Conservation (phyloP, 2,113 vertebrate species). For the Gadus chalcogrammus region DNA sequence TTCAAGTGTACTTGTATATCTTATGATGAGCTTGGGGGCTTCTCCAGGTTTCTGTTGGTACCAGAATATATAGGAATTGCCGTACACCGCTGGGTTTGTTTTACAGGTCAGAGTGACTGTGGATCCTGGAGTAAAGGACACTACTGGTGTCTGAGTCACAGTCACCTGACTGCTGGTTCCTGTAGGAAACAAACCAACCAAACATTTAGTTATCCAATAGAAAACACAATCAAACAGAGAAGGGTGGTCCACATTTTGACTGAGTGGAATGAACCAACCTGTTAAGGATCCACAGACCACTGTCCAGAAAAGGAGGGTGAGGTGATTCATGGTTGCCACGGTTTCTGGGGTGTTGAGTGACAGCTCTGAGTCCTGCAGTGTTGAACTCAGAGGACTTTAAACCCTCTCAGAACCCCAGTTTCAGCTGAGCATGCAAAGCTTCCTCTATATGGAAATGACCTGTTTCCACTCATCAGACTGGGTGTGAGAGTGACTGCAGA, state of each 20-base stretch:
- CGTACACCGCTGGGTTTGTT: neutral
- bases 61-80: conserved; percentile 32
- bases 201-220: conserved; percentile 20
- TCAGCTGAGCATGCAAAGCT: conserved; percentile 46
- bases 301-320: conserved; percentile 34
- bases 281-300: conserved; percentile 38
- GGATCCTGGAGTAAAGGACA: conserved; percentile 29
- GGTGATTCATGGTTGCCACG: conserved; percentile 46
- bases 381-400: conserved; percentile 50
- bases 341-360: conserved; percentile 27
- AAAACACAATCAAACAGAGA: conserved; percentile 24
- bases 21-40: conserved; percentile 44
- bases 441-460: conserved; percentile 30
- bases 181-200: conserved; percentile 40
- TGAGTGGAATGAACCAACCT: conserved; percentile 23
- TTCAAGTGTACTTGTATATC: too few relatives aligned
- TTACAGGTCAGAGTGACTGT: conserved; percentile 44
- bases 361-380: conserved; percentile 40
- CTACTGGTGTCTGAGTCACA: conserved; percentile 45
- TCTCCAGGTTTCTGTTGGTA: conserved; percentile 58
- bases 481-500: neutral
- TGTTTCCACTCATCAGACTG: neutral
- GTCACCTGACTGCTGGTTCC: conserved; percentile 48
- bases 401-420: conserved; percentile 40
- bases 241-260: conserved; percentile 14